Base-by-base conservation (phyloP, 2,888 invertebrate genomes). In the Zygothrica quintamaculata region DNA sequence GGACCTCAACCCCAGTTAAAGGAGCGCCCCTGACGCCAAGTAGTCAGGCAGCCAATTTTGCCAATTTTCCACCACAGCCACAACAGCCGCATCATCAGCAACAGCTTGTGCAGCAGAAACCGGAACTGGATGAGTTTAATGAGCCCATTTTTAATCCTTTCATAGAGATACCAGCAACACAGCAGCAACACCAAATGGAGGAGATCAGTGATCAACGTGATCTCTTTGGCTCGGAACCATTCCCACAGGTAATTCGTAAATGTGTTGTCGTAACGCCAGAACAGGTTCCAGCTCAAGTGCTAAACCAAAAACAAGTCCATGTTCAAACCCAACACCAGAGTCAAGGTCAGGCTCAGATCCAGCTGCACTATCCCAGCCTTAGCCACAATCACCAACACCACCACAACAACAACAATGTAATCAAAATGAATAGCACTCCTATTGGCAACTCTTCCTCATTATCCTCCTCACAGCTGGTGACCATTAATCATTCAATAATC, bases 401-500 rank as follows among this genome's bases (percentile, higher is more conserved):
- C 34, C 67, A 37, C 31, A 69, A 65, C 53, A 57, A 55, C 51
- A 74, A 55, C 62, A 68, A 66, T 71, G 58, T 65, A 53, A 66
- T 70, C 31, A 82, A 77, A 56, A 57, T 70, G 47, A 65, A 57
- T 47, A 39, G 34, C 16, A 48, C 51, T 31, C 37, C 65, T 16
- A 34, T 40, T 33, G 36, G 25, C 36, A 44, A 34, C 42, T 37
- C 40, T 57, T 46, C 50, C 56, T 9, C 42, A 56, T 13, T 81
- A 26, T 46, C 50, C 56, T 9, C 42, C 60, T 13, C 82, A 26
- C 90, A 90, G 75, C 81, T 88, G 50, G 89, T 91, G 31, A 90
- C 91, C 48, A 88, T 91, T 37, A 91, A 91, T 76, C 90, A 91
- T 62, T 90, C 91, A 57, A 90, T 91, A 59, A 90, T 91, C 48